Conservation (phyloP, 2,888 invertebrate genomes). For the Drosophila antonietae region DNA sequence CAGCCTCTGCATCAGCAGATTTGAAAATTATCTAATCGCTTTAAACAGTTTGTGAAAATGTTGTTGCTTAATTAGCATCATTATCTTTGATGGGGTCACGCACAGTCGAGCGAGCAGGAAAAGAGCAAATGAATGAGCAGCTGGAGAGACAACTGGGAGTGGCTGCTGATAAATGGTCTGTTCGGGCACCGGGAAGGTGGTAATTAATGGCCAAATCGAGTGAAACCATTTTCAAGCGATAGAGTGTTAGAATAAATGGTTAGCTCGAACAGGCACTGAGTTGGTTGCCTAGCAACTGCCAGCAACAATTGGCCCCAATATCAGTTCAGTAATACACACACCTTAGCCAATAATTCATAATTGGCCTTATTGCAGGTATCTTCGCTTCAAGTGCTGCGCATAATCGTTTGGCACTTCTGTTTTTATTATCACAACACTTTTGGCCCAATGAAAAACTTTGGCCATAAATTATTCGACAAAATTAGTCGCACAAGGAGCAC, state of each 20-base stretch:
- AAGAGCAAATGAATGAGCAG: conserved; percentile 7
- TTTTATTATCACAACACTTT: conserved; percentile 39
- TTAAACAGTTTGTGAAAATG: conserved; percentile 64
- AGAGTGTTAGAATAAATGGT: conserved; percentile 45
- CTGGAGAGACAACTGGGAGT: background rate
- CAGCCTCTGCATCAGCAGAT: conserved; percentile 26
- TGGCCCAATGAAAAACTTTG: conserved; percentile 52
- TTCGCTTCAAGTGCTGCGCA: conserved; percentile 47
- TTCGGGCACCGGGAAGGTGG: conserved; percentile 40
- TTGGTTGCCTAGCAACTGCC: background rate
- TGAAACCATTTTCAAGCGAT: conserved; percentile 48
- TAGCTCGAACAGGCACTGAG: too few species aligned
- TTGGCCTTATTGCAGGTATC: conserved; percentile 1
- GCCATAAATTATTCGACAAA: conserved; percentile 70
- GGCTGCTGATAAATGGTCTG: conserved; percentile 59
- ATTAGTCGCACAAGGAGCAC: conserved; percentile 48
- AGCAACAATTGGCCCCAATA: conserved; percentile 34
- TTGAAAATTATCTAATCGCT: conserved; percentile 65
- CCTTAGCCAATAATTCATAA: conserved; percentile 3
- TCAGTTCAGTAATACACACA: background rate
- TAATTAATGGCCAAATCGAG: conserved; percentile 67
- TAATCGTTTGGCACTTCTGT: conserved; percentile 65
- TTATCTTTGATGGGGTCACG: conserved; percentile 73
- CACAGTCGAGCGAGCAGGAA: conserved; percentile 44
- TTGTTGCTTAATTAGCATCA: conserved; percentile 75